Evolutionary conservation across 2,797 vertebrate species (phyloP).

Genomic region (Mycteria americana): DNA sequence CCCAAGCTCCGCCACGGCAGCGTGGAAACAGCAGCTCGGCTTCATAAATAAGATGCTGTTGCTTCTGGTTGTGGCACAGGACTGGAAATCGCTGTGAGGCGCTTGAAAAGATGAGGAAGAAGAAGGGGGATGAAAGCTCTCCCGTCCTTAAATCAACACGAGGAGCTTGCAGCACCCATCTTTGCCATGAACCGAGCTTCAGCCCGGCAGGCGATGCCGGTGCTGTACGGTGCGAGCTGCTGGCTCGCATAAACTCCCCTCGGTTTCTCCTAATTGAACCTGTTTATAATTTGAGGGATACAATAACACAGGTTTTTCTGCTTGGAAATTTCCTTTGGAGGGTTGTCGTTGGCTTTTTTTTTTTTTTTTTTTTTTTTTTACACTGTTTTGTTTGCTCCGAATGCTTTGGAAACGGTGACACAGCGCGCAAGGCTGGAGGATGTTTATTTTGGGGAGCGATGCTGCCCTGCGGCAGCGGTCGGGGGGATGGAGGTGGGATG

Average conservation of each 20-base stretch:
- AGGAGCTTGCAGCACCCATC: not conserved
- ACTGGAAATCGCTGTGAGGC: not conserved
- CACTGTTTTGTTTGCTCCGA: not conserved
- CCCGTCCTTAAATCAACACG: not conserved
- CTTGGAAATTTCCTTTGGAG: not conserved
- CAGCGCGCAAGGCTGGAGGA: not conserved
- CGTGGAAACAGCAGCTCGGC: not conserved
- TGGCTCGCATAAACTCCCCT: not conserved
- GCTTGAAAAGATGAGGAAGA: not conserved
- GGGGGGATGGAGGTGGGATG: not conserved
- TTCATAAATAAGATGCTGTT: not conserved
- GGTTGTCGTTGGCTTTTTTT: not conserved
- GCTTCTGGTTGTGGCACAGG: not conserved
- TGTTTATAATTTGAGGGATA: not conserved
- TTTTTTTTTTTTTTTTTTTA: fast-evolving
- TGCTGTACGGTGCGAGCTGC: not conserved
- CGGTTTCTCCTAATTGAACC: not conserved
- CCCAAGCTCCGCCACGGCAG: fast-evolving
- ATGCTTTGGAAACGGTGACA: not conserved
- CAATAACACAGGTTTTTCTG: not conserved
- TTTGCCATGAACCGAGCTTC: not conserved
- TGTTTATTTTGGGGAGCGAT: not conserved
- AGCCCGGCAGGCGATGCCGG: not conserved
- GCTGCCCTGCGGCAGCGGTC: fast-evolving
- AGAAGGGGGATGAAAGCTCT: not conserved